Evolutionary conservation across 2,888 invertebrate species (phyloP).

Genomic region (Drosophila mimetica): DNA sequence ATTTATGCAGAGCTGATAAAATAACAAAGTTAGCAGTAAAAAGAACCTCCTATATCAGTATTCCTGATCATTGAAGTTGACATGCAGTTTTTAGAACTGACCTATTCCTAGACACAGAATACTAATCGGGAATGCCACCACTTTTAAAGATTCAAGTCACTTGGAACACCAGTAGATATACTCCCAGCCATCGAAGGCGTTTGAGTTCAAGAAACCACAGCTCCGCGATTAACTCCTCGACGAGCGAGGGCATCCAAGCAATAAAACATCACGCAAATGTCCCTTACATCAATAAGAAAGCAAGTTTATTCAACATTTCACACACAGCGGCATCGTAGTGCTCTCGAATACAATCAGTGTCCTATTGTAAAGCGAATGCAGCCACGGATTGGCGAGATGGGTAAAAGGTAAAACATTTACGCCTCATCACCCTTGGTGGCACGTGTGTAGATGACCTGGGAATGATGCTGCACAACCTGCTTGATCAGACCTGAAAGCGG

Average conservation of each 20-base stretch:
- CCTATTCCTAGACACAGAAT: too few relatives aligned
- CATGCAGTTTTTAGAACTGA: too few relatives aligned
- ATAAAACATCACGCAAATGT: constrained; percentile 42
- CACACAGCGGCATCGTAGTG: constrained; percentile 57
- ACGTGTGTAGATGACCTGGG: constrained; percentile 98
- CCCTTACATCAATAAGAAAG: constrained; percentile 74
- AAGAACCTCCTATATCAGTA: too few relatives aligned
- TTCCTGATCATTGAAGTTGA: too few relatives aligned
- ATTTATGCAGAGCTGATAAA: too few relatives aligned
- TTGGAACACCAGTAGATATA: background rate
- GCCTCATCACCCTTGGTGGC: constrained; percentile 97
- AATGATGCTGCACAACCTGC: constrained; percentile 97
- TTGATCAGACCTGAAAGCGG: constrained; percentile 93
- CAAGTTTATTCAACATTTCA: constrained; percentile 77
- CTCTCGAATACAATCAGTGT: constrained; percentile 62
- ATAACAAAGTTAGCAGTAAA: too few relatives aligned
- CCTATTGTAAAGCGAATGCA: constrained; percentile 61
- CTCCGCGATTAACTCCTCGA: background rate
- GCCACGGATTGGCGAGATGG: constrained; percentile 44
- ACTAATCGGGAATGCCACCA: too few relatives aligned
- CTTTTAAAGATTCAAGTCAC: background rate
- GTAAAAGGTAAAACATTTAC: constrained; percentile 83
- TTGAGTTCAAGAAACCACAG: too few relatives aligned
- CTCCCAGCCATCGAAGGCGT: background rate
- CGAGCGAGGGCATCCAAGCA: constrained; percentile 3